phyloP scores from a whole-genome alignment of 53 echinoderm and acorn worm species.

The Paracentrotus lividus region DNA sequence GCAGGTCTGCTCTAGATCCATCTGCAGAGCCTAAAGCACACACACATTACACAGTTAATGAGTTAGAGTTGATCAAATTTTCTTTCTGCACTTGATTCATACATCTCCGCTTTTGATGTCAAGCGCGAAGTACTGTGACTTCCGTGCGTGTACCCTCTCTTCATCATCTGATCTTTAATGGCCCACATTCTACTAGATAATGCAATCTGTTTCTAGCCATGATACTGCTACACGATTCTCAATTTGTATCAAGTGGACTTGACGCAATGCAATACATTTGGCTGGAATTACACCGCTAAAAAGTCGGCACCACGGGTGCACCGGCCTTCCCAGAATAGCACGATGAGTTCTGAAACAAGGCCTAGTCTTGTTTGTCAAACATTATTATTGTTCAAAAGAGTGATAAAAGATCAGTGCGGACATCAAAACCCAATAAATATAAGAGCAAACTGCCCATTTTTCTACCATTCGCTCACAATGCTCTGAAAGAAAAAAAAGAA shows the following conservation, averaged over 20 bases:
- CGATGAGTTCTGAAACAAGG: not conserved
- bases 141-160: not conserved
- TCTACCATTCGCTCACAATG: not conserved
- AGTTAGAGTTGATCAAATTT: not conserved
- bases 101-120: conserved; percentile 23
- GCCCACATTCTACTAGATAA: not conserved
- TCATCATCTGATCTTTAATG: conserved; percentile 19
- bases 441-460: not conserved
- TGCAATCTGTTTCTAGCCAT: not conserved
- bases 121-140: conserved; percentile 19
- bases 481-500: too few relatives aligned
- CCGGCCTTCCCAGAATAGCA: conserved; percentile 52
- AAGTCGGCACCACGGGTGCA: conserved; percentile 55
- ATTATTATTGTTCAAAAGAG: not conserved
- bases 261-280: conserved; percentile 64
- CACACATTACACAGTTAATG: not conserved
- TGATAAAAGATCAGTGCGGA: too few relatives aligned
- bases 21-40: not conserved
- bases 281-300: conserved; percentile 58
- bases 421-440: not conserved
- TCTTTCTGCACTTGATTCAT: not conserved
- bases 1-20: not conserved
- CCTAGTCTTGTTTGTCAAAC: not conserved
- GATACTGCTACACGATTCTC: conserved; percentile 48
- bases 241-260: conserved; percentile 42